These are phyloP conservation scores for Vireo altiloquus DNA, from an alignment of 2,113 vertebrate genomes.

Conservation along the genomic window DNA sequence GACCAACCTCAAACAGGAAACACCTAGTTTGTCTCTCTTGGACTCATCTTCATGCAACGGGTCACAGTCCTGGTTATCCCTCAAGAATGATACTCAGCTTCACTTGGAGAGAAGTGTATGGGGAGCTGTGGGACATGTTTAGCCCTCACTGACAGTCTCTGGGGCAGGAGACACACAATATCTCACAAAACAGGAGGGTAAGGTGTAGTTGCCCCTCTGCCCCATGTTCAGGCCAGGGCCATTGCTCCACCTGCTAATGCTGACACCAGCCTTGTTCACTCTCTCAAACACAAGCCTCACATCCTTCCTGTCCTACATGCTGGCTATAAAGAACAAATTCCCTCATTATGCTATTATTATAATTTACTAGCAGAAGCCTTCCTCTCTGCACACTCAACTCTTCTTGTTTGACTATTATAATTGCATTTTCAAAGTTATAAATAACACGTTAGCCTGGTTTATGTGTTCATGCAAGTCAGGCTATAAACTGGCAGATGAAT, in stretches of 20 bases:
- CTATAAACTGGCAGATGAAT: constrained; percentile 45
- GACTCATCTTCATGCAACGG: neutral
- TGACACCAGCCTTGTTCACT: neutral
- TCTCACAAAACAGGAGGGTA: neutral
- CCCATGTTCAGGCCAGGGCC: neutral
- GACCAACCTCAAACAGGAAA: neutral
- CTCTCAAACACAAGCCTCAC: neutral
- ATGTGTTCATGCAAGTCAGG: constrained; percentile 43
- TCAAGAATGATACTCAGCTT: neutral
- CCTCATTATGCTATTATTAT: neutral
- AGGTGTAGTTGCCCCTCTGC: neutral
- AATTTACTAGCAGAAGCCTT: constrained; percentile 3
- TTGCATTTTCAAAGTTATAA: constrained; percentile 47
- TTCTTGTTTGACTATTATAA: constrained; percentile 35
- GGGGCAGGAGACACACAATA: neutral
- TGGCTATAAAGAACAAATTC: neutral
- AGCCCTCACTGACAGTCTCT: neutral
- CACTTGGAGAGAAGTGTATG: neutral
- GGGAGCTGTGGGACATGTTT: neutral
- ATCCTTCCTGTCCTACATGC: neutral
- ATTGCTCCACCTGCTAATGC: neutral
- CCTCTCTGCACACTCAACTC: neutral
- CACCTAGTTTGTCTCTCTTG: neutral
- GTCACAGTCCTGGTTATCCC: neutral
- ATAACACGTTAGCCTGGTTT: constrained; percentile 55